These are phyloP conservation scores for Meloidogyne hapla DNA, from an alignment of 1,140 invertebrate genomes.

Conservation along the genomic window DNA sequence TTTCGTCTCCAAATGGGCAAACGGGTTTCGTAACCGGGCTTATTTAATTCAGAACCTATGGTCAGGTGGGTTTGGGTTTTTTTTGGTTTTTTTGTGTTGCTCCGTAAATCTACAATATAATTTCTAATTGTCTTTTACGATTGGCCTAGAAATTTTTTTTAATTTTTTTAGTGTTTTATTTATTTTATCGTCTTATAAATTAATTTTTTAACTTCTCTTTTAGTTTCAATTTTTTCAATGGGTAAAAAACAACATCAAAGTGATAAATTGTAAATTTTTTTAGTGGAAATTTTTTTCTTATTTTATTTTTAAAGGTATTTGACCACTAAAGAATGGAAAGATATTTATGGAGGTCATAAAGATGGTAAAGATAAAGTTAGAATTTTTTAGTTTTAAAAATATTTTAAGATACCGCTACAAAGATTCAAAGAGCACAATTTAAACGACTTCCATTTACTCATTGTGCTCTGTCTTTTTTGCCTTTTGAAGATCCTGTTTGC, in stretches of 20 bases:
- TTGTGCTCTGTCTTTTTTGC: constrained; percentile 79
- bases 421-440: constrained; percentile 72
- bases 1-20: too few species aligned
- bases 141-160: too few species aligned
- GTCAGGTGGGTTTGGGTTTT: too few species aligned
- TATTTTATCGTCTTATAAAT: too few species aligned
- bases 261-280: constrained; percentile 53
- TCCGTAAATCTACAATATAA: too few species aligned
- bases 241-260: constrained; percentile 58
- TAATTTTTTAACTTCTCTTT: not conserved
- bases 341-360: constrained; percentile 60
- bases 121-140: too few species aligned
- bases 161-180: too few species aligned
- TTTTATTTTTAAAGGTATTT: constrained; percentile 44
- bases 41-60: too few species aligned
- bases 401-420: constrained; percentile 52
- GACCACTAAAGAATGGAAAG: constrained; percentile 63
- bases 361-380: constrained; percentile 42
- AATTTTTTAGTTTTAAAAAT: not conserved
- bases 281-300: not conserved
- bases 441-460: constrained; percentile 84
- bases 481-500: constrained; percentile 87
- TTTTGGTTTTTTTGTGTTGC: too few species aligned
- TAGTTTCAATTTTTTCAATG: not conserved
- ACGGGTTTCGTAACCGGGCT: too few species aligned